phyloP scores from a whole-genome alignment of 2,888 invertebrate genomes.

The Conops quadrifasciatus region DNA sequence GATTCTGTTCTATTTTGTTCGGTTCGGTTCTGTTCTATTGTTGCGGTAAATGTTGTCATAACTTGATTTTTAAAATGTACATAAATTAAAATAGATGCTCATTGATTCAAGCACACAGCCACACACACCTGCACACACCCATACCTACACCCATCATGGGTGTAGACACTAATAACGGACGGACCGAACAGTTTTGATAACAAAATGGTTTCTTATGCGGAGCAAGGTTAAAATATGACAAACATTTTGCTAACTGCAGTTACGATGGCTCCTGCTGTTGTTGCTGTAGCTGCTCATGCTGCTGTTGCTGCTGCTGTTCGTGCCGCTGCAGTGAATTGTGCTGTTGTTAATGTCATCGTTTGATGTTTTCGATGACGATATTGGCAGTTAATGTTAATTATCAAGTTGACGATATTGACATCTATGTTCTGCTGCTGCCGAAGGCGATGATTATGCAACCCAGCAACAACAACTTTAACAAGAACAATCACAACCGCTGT shows the following conservation, averaged over 20 bases:
- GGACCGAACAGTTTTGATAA: neutral
- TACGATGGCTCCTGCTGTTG: neutral
- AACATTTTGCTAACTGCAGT: slow-evolving; percentile 1
- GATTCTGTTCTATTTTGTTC: no score
- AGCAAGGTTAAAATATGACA: neutral
- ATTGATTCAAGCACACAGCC: neutral
- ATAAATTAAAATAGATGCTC: neutral
- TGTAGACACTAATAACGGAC: neutral
- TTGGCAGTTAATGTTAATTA: no score
- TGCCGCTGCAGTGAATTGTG: neutral
- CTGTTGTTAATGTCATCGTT: neutral
- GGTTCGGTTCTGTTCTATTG: no score
- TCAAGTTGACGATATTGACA: no score
- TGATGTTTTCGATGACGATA: slow-evolving; percentile 3
- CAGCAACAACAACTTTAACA: no score
- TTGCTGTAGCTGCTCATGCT: neutral
- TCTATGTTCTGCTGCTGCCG: no score
- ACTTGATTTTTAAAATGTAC: neutral
- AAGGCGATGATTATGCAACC: no score
- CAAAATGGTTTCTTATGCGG: neutral
- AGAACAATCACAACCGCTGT: no score
- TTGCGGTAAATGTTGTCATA: neutral
- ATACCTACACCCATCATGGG: neutral
- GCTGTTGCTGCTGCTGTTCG: neutral
- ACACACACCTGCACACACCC: neutral